A percentile compares a stretch with the other conserved stretches of the same genome.
phyloP scores from a whole-genome alignment of 2,888 invertebrate species.

The Lucinisca nassula region DNA sequence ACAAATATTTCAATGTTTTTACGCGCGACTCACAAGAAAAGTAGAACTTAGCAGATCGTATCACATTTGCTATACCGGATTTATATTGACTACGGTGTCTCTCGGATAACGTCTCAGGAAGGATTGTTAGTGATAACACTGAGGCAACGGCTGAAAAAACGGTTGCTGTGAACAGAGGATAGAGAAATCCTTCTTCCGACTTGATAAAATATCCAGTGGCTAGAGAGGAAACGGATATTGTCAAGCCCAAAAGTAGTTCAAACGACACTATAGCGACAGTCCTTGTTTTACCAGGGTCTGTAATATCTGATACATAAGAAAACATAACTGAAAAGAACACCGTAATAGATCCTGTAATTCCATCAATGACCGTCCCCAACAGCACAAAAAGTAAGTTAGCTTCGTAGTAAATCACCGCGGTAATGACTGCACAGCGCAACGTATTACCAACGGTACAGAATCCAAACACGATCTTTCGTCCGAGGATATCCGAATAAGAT shows the following conservation, averaged over 20 bases:
- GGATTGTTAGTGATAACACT: conserved; percentile 15
- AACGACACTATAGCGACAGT: conserved; percentile 53
- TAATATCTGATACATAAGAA: conserved; percentile 58
- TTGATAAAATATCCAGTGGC: conserved; percentile 52
- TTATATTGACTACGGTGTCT: not conserved
- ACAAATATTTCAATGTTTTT: conserved; percentile 51
- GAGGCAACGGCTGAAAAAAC: conserved; percentile 1
- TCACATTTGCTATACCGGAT: not conserved
- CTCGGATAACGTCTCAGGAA: conserved; percentile 40
- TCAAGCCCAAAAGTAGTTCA: conserved; percentile 46
- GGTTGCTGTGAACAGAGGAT: conserved; percentile 25
- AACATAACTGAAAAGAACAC: conserved; percentile 46
- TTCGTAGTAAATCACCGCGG: conserved; percentile 31
- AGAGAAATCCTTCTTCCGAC: conserved; percentile 45
- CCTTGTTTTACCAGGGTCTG: conserved; percentile 38
- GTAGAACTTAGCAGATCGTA: conserved; percentile 40
- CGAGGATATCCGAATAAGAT: conserved; percentile 61
- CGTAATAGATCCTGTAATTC: conserved; percentile 45
- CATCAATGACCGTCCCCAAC: conserved; percentile 45
- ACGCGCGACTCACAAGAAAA: conserved; percentile 7
- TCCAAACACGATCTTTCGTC: conserved; percentile 55
- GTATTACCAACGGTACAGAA: conserved; percentile 29
- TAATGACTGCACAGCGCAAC: conserved; percentile 5
- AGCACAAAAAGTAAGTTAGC: conserved; percentile 32
- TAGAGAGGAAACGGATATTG: conserved; percentile 34